phyloP scores from a whole-genome alignment of 2,888 invertebrate species.

The Crematogaster levior region DNA sequence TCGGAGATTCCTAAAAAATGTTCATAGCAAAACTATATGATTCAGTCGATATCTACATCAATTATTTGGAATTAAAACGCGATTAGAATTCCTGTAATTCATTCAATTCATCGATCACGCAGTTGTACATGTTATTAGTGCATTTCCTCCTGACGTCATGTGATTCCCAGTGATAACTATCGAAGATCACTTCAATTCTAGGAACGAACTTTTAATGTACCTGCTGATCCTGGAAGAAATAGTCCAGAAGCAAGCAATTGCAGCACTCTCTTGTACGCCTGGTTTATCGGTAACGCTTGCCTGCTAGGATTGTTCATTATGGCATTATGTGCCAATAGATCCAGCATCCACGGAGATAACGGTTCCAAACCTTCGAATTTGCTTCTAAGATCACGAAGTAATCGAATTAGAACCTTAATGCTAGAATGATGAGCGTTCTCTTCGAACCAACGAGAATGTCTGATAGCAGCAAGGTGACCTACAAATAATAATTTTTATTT shows the following conservation, averaged over 20 bases:
- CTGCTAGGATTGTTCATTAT: conserved; percentile 98
- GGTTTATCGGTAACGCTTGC: conserved; percentile 96
- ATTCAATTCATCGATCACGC: neutral
- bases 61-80: neutral
- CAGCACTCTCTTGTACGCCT: conserved; percentile 94
- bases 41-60: neutral
- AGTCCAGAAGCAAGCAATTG: conserved; percentile 97
- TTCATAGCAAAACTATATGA: neutral
- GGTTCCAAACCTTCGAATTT: conserved; percentile 96
- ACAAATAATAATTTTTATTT: neutral
- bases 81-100: neutral
- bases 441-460: conserved; percentile 99
- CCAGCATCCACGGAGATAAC: conserved; percentile 98
- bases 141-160: neutral
- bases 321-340: conserved; percentile 97
- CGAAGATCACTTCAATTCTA: neutral
- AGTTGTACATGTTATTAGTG: neutral
- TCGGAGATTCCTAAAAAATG: conserved; percentile 90
- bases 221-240: conserved; percentile 97
- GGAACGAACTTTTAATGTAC: conserved; percentile 78
- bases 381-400: conserved; percentile 96
- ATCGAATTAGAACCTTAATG: conserved; percentile 96
- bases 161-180: neutral
- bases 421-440: conserved; percentile 99
- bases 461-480: conserved; percentile 96